These are phyloP conservation scores for Enteromius argenteus DNA, from an alignment of 2,797 vertebrate genomes.

Conservation along the genomic window DNA sequence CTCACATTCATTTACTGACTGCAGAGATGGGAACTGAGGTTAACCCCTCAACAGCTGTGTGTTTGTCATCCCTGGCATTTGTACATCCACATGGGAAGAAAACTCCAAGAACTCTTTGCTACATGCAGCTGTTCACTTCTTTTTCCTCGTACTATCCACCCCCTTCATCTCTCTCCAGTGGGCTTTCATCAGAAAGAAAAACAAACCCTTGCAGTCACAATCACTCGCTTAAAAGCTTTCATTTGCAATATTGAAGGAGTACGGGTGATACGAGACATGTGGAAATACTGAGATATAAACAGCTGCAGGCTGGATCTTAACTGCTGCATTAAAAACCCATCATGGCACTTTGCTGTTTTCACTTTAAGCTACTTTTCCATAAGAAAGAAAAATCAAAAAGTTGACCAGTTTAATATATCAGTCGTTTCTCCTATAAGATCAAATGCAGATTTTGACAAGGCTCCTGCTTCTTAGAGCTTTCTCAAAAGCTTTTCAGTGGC, in stretches of 20 bases:
- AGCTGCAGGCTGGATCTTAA: constrained; percentile 6
- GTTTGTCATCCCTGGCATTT: constrained; percentile 21
- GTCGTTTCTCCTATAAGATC: not conserved
- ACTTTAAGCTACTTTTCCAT: constrained; percentile 2
- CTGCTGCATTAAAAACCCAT: constrained; percentile 10
- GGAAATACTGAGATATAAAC: constrained; percentile 39
- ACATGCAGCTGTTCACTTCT: constrained; percentile 50
- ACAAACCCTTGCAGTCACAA: constrained; percentile 32
- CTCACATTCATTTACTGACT: constrained; percentile 61
- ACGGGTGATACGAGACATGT: not conserved
- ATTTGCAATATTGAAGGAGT: not conserved
- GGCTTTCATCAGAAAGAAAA: constrained; percentile 40
- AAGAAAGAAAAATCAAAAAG: not conserved
- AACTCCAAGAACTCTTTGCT: constrained; percentile 26
- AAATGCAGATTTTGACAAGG: not conserved
- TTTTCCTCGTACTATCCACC: not conserved
- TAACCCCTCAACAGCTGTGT: constrained; percentile 25
- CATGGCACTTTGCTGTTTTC: constrained; percentile 36
- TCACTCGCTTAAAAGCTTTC: constrained; percentile 39
- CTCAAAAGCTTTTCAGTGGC: not conserved
- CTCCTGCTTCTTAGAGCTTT: not conserved
- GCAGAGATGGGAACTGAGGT: constrained; percentile 11
- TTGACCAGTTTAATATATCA: not conserved
- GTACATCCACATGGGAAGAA: constrained; percentile 22
- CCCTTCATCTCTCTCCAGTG: constrained; percentile 26